Percentiles rank a stretch among this genome's conserved stretches.
Conservation (phyloP, 2,113 vertebrate species). For the Micromys minutus region DNA sequence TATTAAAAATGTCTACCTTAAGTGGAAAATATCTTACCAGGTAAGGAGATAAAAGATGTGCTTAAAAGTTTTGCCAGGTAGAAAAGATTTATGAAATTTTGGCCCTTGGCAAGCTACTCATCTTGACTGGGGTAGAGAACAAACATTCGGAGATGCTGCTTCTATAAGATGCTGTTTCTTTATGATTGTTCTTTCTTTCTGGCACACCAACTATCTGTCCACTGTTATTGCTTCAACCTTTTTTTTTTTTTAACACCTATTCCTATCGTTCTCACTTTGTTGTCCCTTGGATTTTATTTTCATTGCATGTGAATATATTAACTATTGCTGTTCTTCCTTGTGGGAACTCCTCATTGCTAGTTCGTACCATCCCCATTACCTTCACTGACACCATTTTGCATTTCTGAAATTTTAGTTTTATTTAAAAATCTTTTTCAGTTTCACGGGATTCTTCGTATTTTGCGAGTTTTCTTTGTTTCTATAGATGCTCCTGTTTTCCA, state of each 20-base stretch:
- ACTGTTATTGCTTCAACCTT: background rate
- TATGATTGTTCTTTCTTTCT: background rate
- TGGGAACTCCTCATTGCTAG: background rate
- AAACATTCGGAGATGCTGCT: background rate
- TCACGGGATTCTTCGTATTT: background rate
- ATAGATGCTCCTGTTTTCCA: background rate
- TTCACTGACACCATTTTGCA: background rate
- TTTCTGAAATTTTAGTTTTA: background rate
- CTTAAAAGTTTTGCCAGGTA: background rate
- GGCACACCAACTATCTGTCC: background rate
- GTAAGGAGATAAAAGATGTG: background rate
- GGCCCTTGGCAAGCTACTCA: background rate
- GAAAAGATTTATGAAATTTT: background rate
- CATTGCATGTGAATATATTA: background rate
- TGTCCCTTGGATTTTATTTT: background rate
- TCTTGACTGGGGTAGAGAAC: background rate
- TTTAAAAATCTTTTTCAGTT: background rate
- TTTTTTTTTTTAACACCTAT: background rate
- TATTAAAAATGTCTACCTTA: background rate
- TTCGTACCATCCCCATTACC: too few species aligned
- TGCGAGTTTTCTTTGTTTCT: background rate
- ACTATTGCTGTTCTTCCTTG: background rate
- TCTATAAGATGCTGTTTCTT: background rate
- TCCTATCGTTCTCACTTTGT: background rate
- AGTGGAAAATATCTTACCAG: background rate